Evolutionary conservation across 1,140 invertebrate species (phyloP).

Genomic region (Apolygus lucorum): DNA sequence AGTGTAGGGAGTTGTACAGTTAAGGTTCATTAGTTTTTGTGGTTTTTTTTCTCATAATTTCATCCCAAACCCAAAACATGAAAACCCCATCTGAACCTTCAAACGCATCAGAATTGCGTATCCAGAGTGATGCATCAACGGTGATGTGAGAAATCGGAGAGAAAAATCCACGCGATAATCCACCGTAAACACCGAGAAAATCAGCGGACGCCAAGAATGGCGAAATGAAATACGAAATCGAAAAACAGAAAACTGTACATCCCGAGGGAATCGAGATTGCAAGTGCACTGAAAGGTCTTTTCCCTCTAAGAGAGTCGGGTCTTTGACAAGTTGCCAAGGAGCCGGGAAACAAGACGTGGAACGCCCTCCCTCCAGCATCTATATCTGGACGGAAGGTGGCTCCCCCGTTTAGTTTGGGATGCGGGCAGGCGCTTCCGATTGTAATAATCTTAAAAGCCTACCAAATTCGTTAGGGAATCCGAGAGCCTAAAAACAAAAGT

Average conservation of each 20-base stretch:
- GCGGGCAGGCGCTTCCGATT: too few species aligned
- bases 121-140: background rate
- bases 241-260: background rate
- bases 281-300: background rate
- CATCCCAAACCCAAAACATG: background rate
- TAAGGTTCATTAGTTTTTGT: background rate
- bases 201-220: too few species aligned
- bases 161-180: background rate
- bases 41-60: background rate
- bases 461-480: too few species aligned
- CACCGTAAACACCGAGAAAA: too few species aligned
- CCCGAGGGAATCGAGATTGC: background rate
- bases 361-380: background rate
- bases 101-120: background rate
- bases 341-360: background rate
- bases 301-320: background rate
- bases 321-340: background rate
- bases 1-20: background rate
- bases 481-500: too few species aligned
- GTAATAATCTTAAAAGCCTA: too few species aligned
- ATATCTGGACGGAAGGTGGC: too few species aligned
- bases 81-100: background rate
- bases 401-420: too few species aligned
- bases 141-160: background rate
- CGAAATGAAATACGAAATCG: background rate